phyloP scores from a whole-genome alignment of 1,140 invertebrate species.

The Cherax quadricarinatus region DNA sequence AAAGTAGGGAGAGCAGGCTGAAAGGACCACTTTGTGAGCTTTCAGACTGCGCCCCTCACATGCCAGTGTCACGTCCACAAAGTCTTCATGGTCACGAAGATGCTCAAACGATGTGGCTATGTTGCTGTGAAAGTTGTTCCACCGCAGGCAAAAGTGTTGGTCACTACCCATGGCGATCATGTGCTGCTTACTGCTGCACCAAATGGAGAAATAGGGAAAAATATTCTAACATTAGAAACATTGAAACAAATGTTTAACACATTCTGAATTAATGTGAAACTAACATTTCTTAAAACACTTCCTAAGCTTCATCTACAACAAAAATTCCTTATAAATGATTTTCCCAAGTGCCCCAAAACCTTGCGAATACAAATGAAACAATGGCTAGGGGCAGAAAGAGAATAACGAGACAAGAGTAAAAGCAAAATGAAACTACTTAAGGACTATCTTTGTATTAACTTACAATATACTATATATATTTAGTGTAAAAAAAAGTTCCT shows the following conservation, averaged over 20 bases:
- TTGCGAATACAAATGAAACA: neutral
- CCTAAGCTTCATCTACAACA: neutral
- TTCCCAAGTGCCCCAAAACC: neutral
- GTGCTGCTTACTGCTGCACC: constrained; percentile 66
- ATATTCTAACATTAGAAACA: neutral
- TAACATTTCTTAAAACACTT: too few species aligned
- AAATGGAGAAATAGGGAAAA: neutral
- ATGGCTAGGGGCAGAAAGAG: too few species aligned
- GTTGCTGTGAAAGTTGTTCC: constrained; percentile 92
- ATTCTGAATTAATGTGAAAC: neutral
- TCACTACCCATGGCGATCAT: constrained; percentile 73
- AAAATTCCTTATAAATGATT: neutral
- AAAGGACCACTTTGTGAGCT: constrained; percentile 88
- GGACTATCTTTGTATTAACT: too few species aligned
- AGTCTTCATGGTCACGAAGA: constrained; percentile 88
- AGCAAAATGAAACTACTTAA: too few species aligned
- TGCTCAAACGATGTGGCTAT: constrained; percentile 91
- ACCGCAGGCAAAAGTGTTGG: constrained; percentile 85
- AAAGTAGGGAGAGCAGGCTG: constrained; percentile 81
- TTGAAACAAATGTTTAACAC: too few species aligned
- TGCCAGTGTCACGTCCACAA: constrained; percentile 92
- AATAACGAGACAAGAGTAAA: too few species aligned
- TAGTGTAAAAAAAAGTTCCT: too few species aligned
- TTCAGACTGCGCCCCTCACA: constrained; percentile 91
- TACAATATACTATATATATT: too few species aligned